Base-by-base conservation (phyloP, 2,888 invertebrate genomes). In the Merodon equestris region DNA sequence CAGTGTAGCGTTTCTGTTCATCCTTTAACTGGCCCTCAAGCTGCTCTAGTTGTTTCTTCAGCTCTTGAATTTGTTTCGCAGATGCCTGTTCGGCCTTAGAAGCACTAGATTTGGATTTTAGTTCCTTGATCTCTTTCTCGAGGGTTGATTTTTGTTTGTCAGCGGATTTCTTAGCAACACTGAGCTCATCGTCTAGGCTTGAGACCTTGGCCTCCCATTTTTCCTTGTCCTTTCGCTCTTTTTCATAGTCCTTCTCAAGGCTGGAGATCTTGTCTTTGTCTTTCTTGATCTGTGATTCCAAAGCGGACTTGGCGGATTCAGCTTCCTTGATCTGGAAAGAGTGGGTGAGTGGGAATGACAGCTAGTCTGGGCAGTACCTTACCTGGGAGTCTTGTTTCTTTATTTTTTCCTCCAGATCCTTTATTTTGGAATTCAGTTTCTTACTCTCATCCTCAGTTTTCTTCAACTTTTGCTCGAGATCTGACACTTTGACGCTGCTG, bases 1-100 rank as follows among this genome's bases (percentile, higher is more conserved):
- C 95, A 53, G 94, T 93, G 85, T 94, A 94, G 82, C 95, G 94
- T 81, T 93, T 93, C 81, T 92, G 92, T 85, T 94, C 94, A 54
- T 90, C 91, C 15, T 91, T 90, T 42, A 95, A 85, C 34, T 93
- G 91, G 83, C 91, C 90, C 86, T 95, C 94, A 67, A 95, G 86
- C 83, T 92, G 94, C 92, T 89, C 85, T 88, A 91, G 77, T 76
- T 86, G 86, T 74, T 86, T 86, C 66, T 85, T 86, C 2, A 88
- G 82, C 58, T 91, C 92, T 89, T 90, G 95, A 93, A 94, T 87
- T 92, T 92, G 85, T 92, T 92, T 89, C 90, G 90, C 82, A 92
- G 92, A 86, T 92, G 92, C 83, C 91, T 92, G 85, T 91, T 94
- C 88, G 91, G 92, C 87, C 92, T 88, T 89, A 4, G 75, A 70